Evolutionary conservation across 2,113 vertebrate species (phyloP), one percentile per base, ranked within the genome.

Genomic region (Ivindomyrus marchei): DNA sequence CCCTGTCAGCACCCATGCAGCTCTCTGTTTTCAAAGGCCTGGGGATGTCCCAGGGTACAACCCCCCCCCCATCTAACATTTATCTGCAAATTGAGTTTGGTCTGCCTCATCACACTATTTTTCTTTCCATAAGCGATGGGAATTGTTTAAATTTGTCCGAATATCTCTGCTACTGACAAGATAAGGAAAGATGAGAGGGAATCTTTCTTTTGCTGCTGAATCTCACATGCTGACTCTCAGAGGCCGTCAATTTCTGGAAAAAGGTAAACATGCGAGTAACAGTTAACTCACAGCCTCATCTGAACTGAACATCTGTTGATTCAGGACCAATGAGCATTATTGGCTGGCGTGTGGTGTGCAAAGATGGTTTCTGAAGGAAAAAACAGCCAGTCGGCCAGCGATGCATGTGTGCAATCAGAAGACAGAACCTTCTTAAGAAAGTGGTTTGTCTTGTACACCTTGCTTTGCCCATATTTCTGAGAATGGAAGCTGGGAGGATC

Each of bases 1-100:
- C 46, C 27, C 58, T 90, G 58, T 87, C 84, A 90, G 56, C 56
- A 70, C 17, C 53, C 52, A 36, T 70, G 66, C 27, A 84, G n/a
- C 70, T 84, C 47, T 15, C 74, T 46, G 89, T 70, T 39, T n/a
- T 66, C 50, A 42, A 85, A 31, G 58, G 46, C 45, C 88, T 46
- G 8, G 19, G 24, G 89, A 66, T 42, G 17, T 52, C 24, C 74
- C 77, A 42, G 27, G n/a, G 62, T 27, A n/a, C 58, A 10, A 13
- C n/a, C 24, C 46, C 83, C 27, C 45, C 52, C 21, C 17, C 13
- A n/a, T 70, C 31, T 77, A 15, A 77, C 45, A 11, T 50, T 52
- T 53, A 52, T 39, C 47, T 53, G 31, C 62, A 87, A 70, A 87
- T 58, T 45, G 47, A 52, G 58, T 87, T 50, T 90, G 45, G 87